Evolutionary conservation across 2,888 invertebrate species (phyloP).

Genomic region (Tenthredo distinguenda): DNA sequence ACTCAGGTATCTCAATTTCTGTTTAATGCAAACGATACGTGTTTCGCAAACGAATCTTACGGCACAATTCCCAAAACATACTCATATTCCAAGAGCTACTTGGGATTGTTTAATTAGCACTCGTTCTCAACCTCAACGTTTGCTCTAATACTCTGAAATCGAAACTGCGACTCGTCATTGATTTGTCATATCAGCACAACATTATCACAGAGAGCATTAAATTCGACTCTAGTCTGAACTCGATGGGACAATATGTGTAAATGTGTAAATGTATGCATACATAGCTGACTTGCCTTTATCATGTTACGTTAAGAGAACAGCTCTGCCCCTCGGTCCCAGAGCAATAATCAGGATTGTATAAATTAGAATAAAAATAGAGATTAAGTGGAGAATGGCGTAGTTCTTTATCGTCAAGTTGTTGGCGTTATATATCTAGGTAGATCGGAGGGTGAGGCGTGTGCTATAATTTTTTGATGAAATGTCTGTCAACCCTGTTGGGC

Average conservation of each 20-base stretch:
- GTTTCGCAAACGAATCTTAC: neutral
- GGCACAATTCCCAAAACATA: neutral
- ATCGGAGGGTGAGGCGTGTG: conserved; percentile 14
- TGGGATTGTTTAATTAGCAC: neutral
- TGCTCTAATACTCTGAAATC: neutral
- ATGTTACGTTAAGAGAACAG: neutral
- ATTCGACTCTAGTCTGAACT: neutral
- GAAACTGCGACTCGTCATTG: neutral
- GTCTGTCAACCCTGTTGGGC: conserved; percentile 34
- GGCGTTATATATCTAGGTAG: neutral
- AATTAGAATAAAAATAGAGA: conserved; percentile 37
- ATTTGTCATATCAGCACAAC: neutral
- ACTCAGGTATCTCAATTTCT: neutral
- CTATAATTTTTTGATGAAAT: conserved; percentile 44
- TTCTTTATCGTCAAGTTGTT: conserved; percentile 32
- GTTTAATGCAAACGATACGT: neutral
- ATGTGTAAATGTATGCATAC: neutral
- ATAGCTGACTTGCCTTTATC: neutral
- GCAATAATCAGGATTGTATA: conserved; percentile 40
- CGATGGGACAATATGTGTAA: neutral
- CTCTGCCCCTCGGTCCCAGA: neutral
- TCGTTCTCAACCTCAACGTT: neutral
- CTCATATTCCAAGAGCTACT: neutral
- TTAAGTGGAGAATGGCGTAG: conserved; percentile 43
- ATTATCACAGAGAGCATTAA: neutral